Evolutionary conservation across 2,113 vertebrate genomes (phyloP).

Genomic region (Salvator merianae): DNA sequence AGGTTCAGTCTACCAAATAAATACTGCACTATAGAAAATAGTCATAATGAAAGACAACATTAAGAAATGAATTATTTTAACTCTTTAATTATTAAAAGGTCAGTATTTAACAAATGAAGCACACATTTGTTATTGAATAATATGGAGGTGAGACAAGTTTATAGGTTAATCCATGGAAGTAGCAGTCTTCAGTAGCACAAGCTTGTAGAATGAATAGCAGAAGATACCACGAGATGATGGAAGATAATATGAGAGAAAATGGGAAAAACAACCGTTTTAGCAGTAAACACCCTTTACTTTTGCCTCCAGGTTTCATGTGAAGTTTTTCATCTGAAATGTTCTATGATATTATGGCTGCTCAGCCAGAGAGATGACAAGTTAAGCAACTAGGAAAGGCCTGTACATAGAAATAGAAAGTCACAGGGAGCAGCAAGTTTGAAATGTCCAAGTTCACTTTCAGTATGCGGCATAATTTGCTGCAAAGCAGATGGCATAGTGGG

Average conservation of each 20-base stretch:
- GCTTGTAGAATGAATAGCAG: slow-evolving; percentile 43
- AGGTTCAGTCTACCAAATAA: fast-evolving
- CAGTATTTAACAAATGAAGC: slow-evolving; percentile 4
- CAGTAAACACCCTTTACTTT: not conserved
- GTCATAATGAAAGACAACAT: too few relatives aligned
- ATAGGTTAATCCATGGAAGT: slow-evolving; percentile 44
- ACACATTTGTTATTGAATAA: slow-evolving; percentile 46
- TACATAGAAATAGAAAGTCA: not conserved
- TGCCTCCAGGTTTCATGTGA: not conserved
- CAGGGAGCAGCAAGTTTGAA: not conserved
- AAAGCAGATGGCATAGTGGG: too few relatives aligned
- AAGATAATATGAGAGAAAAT: not conserved
- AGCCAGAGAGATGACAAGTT: not conserved
- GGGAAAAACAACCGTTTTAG: not conserved
- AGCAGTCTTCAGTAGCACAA: slow-evolving; percentile 47
- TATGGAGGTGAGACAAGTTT: slow-evolving; percentile 44
- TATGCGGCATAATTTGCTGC: not conserved
- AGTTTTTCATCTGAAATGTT: not conserved
- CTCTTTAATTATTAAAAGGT: not conserved
- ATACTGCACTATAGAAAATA: not conserved
- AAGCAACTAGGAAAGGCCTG: not conserved
- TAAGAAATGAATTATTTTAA: not conserved
- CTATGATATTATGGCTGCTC: too few relatives aligned
- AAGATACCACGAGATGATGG: not conserved
- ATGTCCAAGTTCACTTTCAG: too few relatives aligned